Base-by-base conservation (phyloP, 2,888 invertebrate species). In the Cyaniris semiargus region DNA sequence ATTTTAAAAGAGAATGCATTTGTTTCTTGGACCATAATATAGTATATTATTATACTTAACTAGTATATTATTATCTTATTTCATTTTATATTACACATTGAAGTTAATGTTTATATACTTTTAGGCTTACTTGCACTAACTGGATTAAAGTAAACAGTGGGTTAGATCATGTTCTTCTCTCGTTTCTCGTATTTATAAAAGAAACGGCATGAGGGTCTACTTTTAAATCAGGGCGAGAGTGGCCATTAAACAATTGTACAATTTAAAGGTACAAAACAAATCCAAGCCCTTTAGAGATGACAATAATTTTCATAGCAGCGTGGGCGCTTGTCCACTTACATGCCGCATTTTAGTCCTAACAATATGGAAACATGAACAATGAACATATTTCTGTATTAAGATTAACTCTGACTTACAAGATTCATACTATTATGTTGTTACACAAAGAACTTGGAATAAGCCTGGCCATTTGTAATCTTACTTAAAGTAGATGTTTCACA, bases 291-390 rank as follows among this genome's bases (percentile, higher is more conserved):
- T 70, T 4, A 71, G 75, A 72, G 75, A 76, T 74, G 76, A 80
- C 78, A 77, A 77, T 80, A 79, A 79, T 78, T 53, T 80, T 72
- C 23, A 78, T 76, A 77, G 70, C 66, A 76, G 60, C 80, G 80
- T 80, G 80, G 80, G 80, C 70, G 79, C 75, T 78, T 80, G 74
- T 76, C 76, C 76, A 78, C 78, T 80, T 78, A 79, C 78, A 80
- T 76, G 77, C 78, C 77, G 75, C 79, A n/a, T 79, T 79, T 77
- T 60, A 79, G 78, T 78, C 78, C 79, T 60, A 44, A 77, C 72
- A 77, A 72, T 77, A 76, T 44, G 44, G 6, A 72, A 53, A 74
- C 74, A 15, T 74, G 74, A 74, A 48, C 74, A 74, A 15, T 74
- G 74, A 74, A 48, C 74, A 74, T 74, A 48, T 53, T 48, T 74